A percentile compares a stretch with the other conserved stretches of the same genome.
Evolutionary conservation across 1,140 invertebrate species (phyloP).

Genomic region (Homalodisca vitripennis): DNA sequence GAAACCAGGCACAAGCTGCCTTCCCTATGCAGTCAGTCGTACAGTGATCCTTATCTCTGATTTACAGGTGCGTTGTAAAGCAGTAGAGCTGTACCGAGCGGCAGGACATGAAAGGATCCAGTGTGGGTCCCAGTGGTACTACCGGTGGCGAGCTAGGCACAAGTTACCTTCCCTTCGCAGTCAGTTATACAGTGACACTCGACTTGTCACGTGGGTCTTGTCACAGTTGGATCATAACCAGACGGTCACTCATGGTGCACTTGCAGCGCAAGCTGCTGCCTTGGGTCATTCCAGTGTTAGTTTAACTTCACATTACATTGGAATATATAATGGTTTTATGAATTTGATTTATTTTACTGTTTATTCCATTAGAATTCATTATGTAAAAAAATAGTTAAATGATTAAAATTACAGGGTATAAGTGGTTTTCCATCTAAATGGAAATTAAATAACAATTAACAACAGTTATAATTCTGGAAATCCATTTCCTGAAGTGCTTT

Average conservation of each 20-base stretch:
- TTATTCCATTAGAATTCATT: too few species aligned
- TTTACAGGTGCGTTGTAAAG: background rate
- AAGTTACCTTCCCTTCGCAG: background rate
- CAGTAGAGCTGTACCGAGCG: conserved; percentile 3
- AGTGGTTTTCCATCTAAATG: too few species aligned
- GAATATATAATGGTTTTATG: too few species aligned
- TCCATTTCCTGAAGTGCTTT: too few species aligned
- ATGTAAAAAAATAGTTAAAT: too few species aligned
- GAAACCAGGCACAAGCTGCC: background rate
- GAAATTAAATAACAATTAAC: too few species aligned
- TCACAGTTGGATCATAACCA: conserved; percentile 13
- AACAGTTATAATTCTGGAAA: too few species aligned
- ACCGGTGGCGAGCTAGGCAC: conserved; percentile 4
- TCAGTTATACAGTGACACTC: background rate
- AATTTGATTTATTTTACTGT: too few species aligned
- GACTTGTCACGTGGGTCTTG: background rate
- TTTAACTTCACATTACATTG: too few species aligned
- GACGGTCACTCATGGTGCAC: background rate
- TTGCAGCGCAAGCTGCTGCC: background rate
- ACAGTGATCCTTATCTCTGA: too few species aligned
- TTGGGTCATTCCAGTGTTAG: background rate
- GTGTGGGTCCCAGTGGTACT: conserved; percentile 10
- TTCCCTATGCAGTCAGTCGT: too few species aligned
- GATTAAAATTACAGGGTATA: too few species aligned
- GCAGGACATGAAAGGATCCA: background rate